Conservation (phyloP, 2,888 invertebrate genomes). For the Pegoplata infirma region DNA sequence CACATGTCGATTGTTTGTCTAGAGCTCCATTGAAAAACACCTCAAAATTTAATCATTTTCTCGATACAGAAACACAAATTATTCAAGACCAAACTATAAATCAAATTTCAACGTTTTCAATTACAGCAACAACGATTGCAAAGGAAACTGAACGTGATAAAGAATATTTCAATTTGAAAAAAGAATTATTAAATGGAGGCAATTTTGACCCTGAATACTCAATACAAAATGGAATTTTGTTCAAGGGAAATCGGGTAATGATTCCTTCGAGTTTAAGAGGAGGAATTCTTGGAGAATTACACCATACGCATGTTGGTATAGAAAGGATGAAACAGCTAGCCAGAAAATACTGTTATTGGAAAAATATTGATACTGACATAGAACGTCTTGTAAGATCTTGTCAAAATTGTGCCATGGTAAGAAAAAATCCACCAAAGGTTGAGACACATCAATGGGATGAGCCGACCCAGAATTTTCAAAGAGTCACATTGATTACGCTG, state of each 20-base stretch:
- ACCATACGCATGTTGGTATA: constrained; percentile 66
- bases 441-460: constrained; percentile 32
- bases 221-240: background rate
- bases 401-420: constrained; percentile 38
- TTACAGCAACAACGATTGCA: constrained; percentile 32
- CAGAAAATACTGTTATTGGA: constrained; percentile 67
- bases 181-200: constrained; percentile 6
- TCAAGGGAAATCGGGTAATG: constrained; percentile 6
- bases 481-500: constrained; percentile 43
- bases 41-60: constrained; percentile 5
- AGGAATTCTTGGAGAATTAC: constrained; percentile 4
- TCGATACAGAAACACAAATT: constrained; percentile 4
- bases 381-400: constrained; percentile 58
- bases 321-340: constrained; percentile 69
- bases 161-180: constrained; percentile 13
- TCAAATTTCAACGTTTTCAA: constrained; percentile 39
- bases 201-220: background rate
- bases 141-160: constrained; percentile 24
- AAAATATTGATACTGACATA: constrained; percentile 66
- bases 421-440: constrained; percentile 11
- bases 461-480: constrained; percentile 38
- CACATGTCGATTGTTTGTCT: constrained; percentile 55
- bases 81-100: constrained; percentile 34
- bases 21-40: constrained; percentile 32
- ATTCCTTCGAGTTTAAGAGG: background rate